phyloP scores from a whole-genome alignment of 2,113 vertebrate species.

The Solea senegalensis region DNA sequence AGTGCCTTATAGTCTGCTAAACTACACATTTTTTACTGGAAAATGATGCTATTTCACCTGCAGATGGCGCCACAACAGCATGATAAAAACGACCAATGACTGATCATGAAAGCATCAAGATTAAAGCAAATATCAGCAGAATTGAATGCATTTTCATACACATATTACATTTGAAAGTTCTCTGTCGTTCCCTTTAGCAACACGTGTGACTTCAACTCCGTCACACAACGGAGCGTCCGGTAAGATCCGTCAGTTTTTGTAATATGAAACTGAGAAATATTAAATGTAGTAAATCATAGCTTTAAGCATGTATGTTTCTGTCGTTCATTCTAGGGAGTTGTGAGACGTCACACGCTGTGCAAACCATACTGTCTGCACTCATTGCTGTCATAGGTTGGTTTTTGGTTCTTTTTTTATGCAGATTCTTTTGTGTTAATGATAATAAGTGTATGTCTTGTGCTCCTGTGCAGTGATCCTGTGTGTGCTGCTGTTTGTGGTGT shows the following conservation, averaged over 20 bases:
- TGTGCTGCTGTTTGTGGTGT: slow-evolving; percentile 53
- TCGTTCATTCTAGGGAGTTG: background rate
- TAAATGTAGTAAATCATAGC: background rate
- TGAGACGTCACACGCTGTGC: background rate
- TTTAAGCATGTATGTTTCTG: background rate
- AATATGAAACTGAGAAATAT: background rate
- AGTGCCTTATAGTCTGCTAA: too few species aligned
- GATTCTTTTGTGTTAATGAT: too few species aligned
- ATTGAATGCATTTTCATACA: too few species aligned
- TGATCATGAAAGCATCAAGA: background rate
- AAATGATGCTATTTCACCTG: background rate
- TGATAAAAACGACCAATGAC: background rate
- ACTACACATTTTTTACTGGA: too few species aligned
- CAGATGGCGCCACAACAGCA: slow-evolving; percentile 9
- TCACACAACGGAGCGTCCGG: slow-evolving; percentile 48
- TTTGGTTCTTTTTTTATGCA: too few species aligned
- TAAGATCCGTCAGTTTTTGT: slow-evolving; percentile 13
- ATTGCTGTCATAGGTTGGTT: slow-evolving; percentile 40
- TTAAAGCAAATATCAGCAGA: too few species aligned
- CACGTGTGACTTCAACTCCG: slow-evolving; percentile 3
- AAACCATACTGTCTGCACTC: background rate
- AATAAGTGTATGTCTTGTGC: background rate
- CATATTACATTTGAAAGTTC: background rate
- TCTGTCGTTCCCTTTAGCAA: slow-evolving; percentile 6
- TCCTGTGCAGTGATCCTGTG: slow-evolving; percentile 65